phyloP scores from a whole-genome alignment of 92 coral and sea anemone genomes.

The Heteractis magnifica region DNA sequence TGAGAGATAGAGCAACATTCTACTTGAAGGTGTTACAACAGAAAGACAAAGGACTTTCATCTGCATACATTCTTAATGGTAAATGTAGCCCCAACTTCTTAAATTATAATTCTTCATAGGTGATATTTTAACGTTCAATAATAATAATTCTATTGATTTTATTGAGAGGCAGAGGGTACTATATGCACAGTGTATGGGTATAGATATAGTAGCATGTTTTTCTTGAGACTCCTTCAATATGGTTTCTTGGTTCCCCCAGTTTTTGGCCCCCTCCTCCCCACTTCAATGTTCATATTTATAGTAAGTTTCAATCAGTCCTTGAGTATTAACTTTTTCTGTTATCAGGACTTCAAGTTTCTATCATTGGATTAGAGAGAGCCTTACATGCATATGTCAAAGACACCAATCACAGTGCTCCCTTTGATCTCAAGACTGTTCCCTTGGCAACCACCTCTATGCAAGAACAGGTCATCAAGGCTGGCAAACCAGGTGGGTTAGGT shows the following conservation, averaged over 20 bases:
- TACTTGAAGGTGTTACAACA: conserved; percentile 85
- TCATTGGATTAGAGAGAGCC: conserved; percentile 94
- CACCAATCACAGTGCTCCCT: conserved; percentile 76
- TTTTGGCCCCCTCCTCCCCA: background rate
- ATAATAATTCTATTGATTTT: too few species aligned
- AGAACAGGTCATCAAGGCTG: conserved; percentile 94
- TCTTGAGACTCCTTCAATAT: background rate
- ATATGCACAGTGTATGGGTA: too few species aligned
- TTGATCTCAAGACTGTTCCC: conserved; percentile 98
- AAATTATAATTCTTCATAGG: background rate
- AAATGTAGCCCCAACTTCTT: background rate
- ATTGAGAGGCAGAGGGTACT: too few species aligned
- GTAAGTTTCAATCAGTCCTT: background rate
- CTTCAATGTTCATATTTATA: background rate
- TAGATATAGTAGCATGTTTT: too few species aligned
- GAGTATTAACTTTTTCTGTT: background rate
- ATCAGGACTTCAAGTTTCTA: conserved; percentile 95
- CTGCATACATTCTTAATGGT: conserved; percentile 98
- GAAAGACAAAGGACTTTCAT: conserved; percentile 90
- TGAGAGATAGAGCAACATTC: conserved; percentile 95
- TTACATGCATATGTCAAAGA: conserved; percentile 96
- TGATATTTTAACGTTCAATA: too few species aligned
- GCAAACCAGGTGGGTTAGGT: conserved; percentile 73
- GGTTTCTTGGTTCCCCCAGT: background rate
- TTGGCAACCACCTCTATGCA: conserved; percentile 99